Base-by-base conservation (phyloP, 2,113 vertebrate species). In the Haemorhous mexicanus region DNA sequence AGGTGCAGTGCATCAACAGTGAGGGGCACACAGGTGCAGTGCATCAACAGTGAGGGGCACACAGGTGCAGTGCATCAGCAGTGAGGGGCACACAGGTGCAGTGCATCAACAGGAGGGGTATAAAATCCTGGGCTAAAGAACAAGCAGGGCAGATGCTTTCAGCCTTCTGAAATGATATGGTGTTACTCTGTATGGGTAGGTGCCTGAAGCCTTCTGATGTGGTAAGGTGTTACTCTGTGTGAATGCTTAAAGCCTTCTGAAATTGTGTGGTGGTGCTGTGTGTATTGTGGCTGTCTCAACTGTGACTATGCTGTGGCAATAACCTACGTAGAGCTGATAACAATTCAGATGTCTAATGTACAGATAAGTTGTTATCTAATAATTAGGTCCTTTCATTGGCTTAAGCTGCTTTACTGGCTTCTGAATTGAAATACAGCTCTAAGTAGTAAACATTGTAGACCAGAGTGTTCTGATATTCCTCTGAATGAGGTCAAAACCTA, bases 51-150 rank as follows among this genome's bases (percentile, higher is more conserved):
- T 39, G 39, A 39, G 39, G 56, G 32, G 32, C 9, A 7, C 56
- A 23, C 56, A 35, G 33, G 56, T 7, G 56, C n/a, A 35, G 1
- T 3, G 56, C 22, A 35, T 16, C 3, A 24, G 16, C n/a, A 24
- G 5, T 39, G 39, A 39, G 39, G 56, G 32, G 20, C 9, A 7
- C 56, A 23, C 56, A 35, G 33, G 56, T 7, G 56, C 56, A 35
- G 1, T 5, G 56, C 22, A 35, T 16, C 2, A 24, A 16, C n/a
- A 24, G 1, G 14, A 56, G 22, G 33, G 33, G 1, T 39, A 3
- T 58, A 24, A 35, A 23, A n/a, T n/a, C n/a, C 1, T 59, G 56
- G 56, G 22, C 56, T 35, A 1, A n/a, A n/a, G 13, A 23, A 4
- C 20, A 23, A 13, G 4, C 23, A n/a, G 9, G 3, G 9, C 14